A percentile compares a stretch with the other conserved stretches of the same genome.
Evolutionary conservation across 2,888 invertebrate species (phyloP).

Genomic region (Leptodirus hochenwartii): DNA sequence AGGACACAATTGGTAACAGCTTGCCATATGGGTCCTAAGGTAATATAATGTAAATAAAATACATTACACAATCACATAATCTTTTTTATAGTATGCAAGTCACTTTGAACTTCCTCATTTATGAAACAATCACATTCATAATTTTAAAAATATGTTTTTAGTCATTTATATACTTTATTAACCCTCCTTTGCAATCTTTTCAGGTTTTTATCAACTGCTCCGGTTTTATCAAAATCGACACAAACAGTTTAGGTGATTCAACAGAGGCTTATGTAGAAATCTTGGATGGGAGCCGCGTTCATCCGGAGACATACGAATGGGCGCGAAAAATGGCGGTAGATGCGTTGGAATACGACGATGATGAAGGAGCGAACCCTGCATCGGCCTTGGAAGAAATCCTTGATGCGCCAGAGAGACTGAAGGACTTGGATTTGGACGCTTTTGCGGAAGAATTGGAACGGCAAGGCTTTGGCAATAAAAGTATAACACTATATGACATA

Average conservation of each 20-base stretch:
- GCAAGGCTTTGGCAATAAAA: constrained; percentile 62
- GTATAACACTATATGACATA: constrained; percentile 93
- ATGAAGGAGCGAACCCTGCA: constrained; percentile 90
- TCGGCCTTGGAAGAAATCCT: constrained; percentile 95
- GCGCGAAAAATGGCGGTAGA: constrained; percentile 99
- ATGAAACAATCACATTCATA: no score
- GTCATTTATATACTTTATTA: no score
- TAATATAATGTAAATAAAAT: no score
- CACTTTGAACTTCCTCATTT: no score
- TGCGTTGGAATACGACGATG: constrained; percentile 95
- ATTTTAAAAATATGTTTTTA: no score
- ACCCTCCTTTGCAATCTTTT: no score
- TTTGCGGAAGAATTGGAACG: constrained; percentile 94
- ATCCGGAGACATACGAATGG: constrained; percentile 99
- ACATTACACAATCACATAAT: no score
- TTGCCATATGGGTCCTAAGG: constrained; percentile 92
- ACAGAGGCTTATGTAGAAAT: constrained; percentile 93
- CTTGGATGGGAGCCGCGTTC: constrained; percentile 91
- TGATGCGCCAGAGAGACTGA: constrained; percentile 82
- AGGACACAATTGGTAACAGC: constrained; percentile 87
- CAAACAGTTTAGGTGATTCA: constrained; percentile 81
- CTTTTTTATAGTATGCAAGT: no score
- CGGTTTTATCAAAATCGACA: constrained; percentile 97
- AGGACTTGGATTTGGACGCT: constrained; percentile 94
- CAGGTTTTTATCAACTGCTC: constrained; percentile 99